These are phyloP conservation scores for Tenthredo scrophulariae DNA, from an alignment of 2,888 invertebrate genomes.

Conservation along the genomic window DNA sequence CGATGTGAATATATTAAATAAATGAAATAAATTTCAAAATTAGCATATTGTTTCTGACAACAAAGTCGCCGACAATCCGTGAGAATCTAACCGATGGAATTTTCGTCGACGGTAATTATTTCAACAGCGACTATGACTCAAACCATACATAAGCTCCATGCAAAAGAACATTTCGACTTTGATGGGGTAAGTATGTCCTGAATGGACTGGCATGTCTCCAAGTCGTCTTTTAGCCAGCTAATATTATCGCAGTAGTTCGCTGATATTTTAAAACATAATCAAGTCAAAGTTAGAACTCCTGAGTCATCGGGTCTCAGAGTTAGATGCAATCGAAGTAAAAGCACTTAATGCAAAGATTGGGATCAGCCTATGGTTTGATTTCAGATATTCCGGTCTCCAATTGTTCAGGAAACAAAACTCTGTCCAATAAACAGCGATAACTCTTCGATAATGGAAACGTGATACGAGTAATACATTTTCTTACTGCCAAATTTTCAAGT, in stretches of 20 bases:
- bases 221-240: background rate
- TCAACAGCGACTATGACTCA: conserved; percentile 8
- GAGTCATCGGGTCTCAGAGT: background rate
- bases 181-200: background rate
- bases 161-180: too few relatives aligned
- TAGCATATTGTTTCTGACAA: conserved; percentile 44
- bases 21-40: conserved; percentile 2
- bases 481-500: background rate
- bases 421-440: too few relatives aligned
- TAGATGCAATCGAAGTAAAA: background rate
- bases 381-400: background rate
- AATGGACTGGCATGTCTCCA: too few relatives aligned
- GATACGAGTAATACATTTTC: background rate
- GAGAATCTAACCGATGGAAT: conserved; percentile 25
- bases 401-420: background rate
- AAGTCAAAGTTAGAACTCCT: background rate
- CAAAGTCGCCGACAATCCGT: conserved; percentile 49
- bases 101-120: conserved; percentile 1
- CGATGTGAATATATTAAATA: conserved; percentile 37
- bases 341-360: background rate
- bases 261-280: background rate
- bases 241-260: background rate
- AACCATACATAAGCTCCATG: background rate
- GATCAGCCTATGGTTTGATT: background rate
- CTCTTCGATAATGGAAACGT: too few relatives aligned